These are phyloP conservation scores for Cynoglossus semilaevis DNA, from an alignment of 2,113 vertebrate species.

Conservation along the genomic window DNA sequence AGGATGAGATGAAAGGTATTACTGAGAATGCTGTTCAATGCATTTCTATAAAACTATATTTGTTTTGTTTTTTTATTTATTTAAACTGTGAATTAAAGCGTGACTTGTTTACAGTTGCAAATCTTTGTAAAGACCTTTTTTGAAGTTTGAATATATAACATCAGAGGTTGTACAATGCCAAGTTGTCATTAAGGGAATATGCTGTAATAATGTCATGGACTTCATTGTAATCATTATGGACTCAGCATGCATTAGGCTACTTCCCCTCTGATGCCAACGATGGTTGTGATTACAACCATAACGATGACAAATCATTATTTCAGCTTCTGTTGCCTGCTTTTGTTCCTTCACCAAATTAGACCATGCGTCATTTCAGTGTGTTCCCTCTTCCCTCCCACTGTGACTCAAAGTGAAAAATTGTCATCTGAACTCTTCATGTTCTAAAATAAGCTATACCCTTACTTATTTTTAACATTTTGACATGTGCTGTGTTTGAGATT, in stretches of 20 bases:
- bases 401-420: slow-evolving; percentile 23
- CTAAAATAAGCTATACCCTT: slow-evolving; percentile 47
- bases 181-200: slow-evolving; percentile 3
- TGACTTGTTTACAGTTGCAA: slow-evolving; percentile 29
- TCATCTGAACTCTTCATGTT: slow-evolving; percentile 21
- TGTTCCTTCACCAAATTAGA: slow-evolving; percentile 7
- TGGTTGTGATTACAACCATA: not conserved
- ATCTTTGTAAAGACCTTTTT: not conserved
- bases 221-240: slow-evolving; percentile 11
- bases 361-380: slow-evolving; percentile 1
- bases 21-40: not conserved
- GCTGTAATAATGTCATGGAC: slow-evolving; percentile 23
- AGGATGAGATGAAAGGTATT: not conserved
- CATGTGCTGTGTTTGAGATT: slow-evolving; percentile 22
- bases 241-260: slow-evolving; percentile 5
- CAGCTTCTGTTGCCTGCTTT: slow-evolving; percentile 4
- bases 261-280: not conserved
- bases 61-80: slow-evolving; percentile 15
- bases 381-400: slow-evolving; percentile 9
- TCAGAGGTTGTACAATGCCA: not conserved
- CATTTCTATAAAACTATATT: not conserved
- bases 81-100: slow-evolving; percentile 20
- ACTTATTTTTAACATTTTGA: slow-evolving; percentile 39
- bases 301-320: slow-evolving; percentile 3
- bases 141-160: not conserved